A percentile compares a stretch with the other conserved stretches of the same genome.
Conservation (phyloP, 2,113 vertebrate genomes). For the Arvicanthis niloticus region DNA sequence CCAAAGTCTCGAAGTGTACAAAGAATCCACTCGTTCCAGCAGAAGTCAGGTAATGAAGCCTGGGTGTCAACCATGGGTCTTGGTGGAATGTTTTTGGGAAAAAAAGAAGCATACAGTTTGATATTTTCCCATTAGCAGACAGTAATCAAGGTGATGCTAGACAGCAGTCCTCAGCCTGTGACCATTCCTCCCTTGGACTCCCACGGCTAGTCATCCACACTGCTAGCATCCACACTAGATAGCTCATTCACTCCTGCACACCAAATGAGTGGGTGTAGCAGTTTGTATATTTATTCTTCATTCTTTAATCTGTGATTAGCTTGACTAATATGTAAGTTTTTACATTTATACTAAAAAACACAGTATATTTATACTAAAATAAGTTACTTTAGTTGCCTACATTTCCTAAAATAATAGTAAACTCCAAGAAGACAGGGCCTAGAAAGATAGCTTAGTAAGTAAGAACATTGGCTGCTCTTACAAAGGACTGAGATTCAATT, state of each 20-base stretch:
- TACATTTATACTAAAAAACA: neutral
- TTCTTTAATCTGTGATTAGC: neutral
- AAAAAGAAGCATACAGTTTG: neutral
- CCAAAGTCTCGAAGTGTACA: constrained; percentile 89
- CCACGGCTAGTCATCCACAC: neutral
- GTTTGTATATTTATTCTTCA: neutral
- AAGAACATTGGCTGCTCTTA: neutral
- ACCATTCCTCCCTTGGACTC: neutral
- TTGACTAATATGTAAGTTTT: neutral
- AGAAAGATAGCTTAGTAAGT: neutral
- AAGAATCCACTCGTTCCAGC: constrained; percentile 79
- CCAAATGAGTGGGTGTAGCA: neutral
- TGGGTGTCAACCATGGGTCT: neutral
- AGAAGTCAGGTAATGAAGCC: constrained; percentile 53
- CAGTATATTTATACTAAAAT: neutral
- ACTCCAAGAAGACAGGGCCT: neutral
- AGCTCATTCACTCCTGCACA: neutral
- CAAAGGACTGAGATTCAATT: neutral
- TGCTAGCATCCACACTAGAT: neutral
- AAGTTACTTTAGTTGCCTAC: neutral
- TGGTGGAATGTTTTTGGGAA: neutral
- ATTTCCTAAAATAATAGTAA: neutral
- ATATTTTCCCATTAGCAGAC: neutral
- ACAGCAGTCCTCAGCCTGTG: neutral
- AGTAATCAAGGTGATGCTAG: neutral